Base-by-base conservation (phyloP, 2,113 vertebrate genomes). In the Paradoxurus hermaphroditus region DNA sequence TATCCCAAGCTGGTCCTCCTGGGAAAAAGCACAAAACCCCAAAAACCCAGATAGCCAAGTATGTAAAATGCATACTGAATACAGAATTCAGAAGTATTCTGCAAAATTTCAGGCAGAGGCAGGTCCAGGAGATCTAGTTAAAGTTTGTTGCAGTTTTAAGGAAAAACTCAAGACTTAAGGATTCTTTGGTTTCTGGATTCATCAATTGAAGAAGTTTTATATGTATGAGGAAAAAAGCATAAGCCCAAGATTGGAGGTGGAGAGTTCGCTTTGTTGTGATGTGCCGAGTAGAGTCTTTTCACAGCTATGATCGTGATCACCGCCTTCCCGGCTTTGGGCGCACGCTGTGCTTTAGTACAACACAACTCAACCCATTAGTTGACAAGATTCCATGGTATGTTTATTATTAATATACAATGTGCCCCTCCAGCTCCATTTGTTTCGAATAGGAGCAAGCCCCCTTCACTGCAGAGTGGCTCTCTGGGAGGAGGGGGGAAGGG, bases 231-330 rank as follows among this genome's bases (percentile, higher is more conserved):
- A 44, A 82, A 36, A 56, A 56, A 16, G 31, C 29, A 4, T 25
- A 31, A 75, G 7, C 25, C 27, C 8, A n/a, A 94, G 81, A 21
- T 34, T 12, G 39, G 44, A 59, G 44, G 46, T 10, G 34, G 29
- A 56, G 29, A 5, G 51, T 31, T 34, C 25, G 11, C 39, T 95
- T 19, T 79, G 15, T 51, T 0, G 4, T 7, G 39, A 39, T 0
- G 12, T 0, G 4, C 14, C 29, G 79, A 56, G 18, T 0, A 0
- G 12, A 11, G 16, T 2, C 15, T 34, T 5, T 59, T 51, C 56
- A 7, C 0, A 62, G 44, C 18, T 7, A 3, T 0, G 29, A 49
- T 2, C 3, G 3, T 8, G 7, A 3, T 4, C 16, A 1, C 4
- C 0, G 3, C 5, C 29, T 4, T 53, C 49, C 51, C 1, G 27